These are phyloP conservation scores for Chionoecetes opilio DNA, from an alignment of 1,140 invertebrate genomes.

Conservation along the genomic window DNA sequence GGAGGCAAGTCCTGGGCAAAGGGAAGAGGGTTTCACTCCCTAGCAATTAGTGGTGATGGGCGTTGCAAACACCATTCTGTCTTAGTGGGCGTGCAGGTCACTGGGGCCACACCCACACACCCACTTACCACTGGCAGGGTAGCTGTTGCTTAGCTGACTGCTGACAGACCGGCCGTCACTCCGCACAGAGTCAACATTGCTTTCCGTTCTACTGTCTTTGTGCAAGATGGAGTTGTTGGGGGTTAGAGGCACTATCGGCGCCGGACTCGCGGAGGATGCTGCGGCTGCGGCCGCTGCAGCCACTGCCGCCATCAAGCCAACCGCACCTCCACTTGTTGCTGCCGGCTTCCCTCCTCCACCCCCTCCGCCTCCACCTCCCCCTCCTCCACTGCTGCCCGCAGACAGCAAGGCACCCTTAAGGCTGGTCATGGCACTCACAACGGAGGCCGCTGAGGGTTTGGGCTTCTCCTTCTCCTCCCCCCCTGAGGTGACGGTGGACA, in stretches of 20 bases:
- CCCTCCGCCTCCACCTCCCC: constrained; percentile 61
- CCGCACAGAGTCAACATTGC: constrained; percentile 64
- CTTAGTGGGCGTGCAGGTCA: constrained; percentile 58
- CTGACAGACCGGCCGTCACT: constrained; percentile 69
- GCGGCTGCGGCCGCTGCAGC: constrained; percentile 74
- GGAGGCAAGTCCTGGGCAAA: neutral
- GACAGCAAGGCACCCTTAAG: constrained; percentile 73
- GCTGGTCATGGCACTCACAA: constrained; percentile 72
- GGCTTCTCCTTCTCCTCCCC: constrained; percentile 75
- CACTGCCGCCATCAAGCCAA: constrained; percentile 73
- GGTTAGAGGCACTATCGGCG: constrained; percentile 52
- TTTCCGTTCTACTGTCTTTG: constrained; percentile 70
- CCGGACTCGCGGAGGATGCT: constrained; percentile 65
- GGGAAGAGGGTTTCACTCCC: constrained; percentile 40
- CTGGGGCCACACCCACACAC: constrained; percentile 61
- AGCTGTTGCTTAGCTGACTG: constrained; percentile 65
- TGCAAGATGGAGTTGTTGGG: constrained; percentile 56
- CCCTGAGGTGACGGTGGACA: constrained; percentile 58
- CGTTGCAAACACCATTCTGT: constrained; percentile 37
- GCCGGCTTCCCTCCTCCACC: constrained; percentile 51
- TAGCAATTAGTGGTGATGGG: constrained; percentile 55
- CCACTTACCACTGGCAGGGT: constrained; percentile 72
- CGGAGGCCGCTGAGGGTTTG: constrained; percentile 73
- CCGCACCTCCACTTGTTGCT: constrained; percentile 60
- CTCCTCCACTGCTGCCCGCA: constrained; percentile 6